Evolutionary conservation across 2,113 vertebrate species (phyloP), one percentile per base, ranked within the genome.

Genomic region (Columba janthina): DNA sequence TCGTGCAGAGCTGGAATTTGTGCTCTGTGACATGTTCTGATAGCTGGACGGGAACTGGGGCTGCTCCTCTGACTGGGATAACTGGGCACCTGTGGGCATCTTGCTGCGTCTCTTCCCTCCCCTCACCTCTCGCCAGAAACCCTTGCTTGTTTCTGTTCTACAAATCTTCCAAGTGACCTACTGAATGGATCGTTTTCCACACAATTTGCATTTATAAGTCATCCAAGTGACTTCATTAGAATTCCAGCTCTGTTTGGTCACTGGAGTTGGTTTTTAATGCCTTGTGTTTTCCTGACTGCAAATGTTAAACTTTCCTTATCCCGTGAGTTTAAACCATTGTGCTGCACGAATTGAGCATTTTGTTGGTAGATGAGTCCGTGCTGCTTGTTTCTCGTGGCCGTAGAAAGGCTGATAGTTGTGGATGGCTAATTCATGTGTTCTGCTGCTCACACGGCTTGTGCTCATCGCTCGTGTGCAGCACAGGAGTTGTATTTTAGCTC

Each of bases 21-120:
- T n/a, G 50, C 83, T 60, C 74, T 24, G 53, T 69, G 92, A n/a
- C 73, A 65, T 62, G 48, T 89, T 90, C 91, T 15, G n/a, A 31
- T 76, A 79, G 89, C 96, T 70, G 82, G 64, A 13, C 79, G 58
- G 85, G 86, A 91, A 28, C 67, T 50, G 64, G 89, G 71, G 92
- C 88, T 28, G 12, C 78, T 75, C 34, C 84, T 88, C 75, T 85
- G 79, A 3, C 54, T 2, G 1, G 82, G 69, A 21, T 72, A 36
- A 40, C 4, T 20, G 71, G 84, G 83, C 92, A 97, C 97, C 96
- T 97, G 95, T 36, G n/a, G 90, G 58, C 51, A 10, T 79, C 79
- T 92, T 44, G 19, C 80, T 78, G 62, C 65, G 4, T 61, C 42
- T 85, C 78, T 94, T 60, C 85, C 67, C 48, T 69, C 58, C 80